Evolutionary conservation across 2,888 invertebrate genomes (phyloP), one percentile per base, ranked within the genome.

Genomic region (Altica lythri): DNA sequence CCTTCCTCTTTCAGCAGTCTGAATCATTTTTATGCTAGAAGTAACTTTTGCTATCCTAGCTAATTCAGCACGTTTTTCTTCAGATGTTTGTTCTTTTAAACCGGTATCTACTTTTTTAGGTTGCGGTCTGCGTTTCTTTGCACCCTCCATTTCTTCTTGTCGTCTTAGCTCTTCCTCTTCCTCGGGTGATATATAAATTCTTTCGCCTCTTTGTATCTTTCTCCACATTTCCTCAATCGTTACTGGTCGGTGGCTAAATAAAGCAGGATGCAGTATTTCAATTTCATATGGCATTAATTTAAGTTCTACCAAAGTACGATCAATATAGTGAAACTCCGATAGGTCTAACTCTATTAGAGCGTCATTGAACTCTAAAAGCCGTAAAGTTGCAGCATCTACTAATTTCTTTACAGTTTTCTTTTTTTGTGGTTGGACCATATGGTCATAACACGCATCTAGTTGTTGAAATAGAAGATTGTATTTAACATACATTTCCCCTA

Each of bases 301-400:
- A 70, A 88, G 72, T 74, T 86, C 85, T 45, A 86, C 80, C 43
- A 89, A 71, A 18, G 84, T 81, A 64, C 88, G 86, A 68, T 91
- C 90, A 42, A 88, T 81, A 75, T 88, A 90, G 44, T 88, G 88
- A 65, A 78, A 84, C 68, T 86, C 83, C 4, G 81, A 81, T 4
- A 77, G 75, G 69, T 84, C 81, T 6, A 84, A 75, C 56, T 81
- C 78, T 63, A 81, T 80, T 12, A 86, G 68, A 35, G 80, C 79
- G 22, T 73, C 68, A 67, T 84, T 84, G 14, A 85, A 70, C 67
- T 86, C 86, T 1, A 83, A 73, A 62, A 86, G 75, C 6, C 86
- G 67, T 4, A 68, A 66, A 1, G 83, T 80, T 0, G 83, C 72
- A 1, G 82, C 79, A 55, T 86, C 84, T 38, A 86, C 79, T 13